Percentiles rank a stretch among this genome's conserved stretches.
Conservation (phyloP, 23 tunicate species). For the Halocynthia aurantium region DNA sequence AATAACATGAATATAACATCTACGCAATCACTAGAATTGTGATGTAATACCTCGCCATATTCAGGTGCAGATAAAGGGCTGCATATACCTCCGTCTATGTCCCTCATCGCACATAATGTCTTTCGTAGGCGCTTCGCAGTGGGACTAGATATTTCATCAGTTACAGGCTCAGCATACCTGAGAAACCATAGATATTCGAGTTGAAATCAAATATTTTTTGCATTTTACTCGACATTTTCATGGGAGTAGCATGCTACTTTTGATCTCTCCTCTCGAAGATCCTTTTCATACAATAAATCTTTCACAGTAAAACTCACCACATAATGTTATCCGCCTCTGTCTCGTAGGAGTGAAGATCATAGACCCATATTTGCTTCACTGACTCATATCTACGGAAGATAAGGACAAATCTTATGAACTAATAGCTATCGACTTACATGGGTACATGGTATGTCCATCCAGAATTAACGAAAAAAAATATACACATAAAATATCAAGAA, state of each 20-base stretch:
- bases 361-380: background rate
- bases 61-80: background rate
- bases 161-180: background rate
- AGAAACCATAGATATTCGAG: background rate
- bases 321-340: background rate
- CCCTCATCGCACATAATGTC: constrained; percentile 2
- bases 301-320: background rate
- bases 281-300: background rate
- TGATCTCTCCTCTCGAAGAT: too few relatives aligned
- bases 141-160: background rate
- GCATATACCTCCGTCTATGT: background rate
- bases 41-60: constrained; percentile 11
- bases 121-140: background rate
- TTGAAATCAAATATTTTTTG: background rate
- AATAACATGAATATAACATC: background rate
- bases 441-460: background rate
- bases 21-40: background rate
- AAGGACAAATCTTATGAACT: background rate
- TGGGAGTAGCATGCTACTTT: too few relatives aligned
- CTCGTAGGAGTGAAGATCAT: background rate
- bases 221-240: too few relatives aligned
- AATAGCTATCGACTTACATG: background rate
- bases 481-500: background rate
- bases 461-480: background rate
- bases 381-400: background rate